A percentile compares a stretch with the other conserved stretches of the same genome.
These are phyloP conservation scores for Sogatella furcifera DNA, from an alignment of 1,140 invertebrate species.

Conservation along the genomic window DNA sequence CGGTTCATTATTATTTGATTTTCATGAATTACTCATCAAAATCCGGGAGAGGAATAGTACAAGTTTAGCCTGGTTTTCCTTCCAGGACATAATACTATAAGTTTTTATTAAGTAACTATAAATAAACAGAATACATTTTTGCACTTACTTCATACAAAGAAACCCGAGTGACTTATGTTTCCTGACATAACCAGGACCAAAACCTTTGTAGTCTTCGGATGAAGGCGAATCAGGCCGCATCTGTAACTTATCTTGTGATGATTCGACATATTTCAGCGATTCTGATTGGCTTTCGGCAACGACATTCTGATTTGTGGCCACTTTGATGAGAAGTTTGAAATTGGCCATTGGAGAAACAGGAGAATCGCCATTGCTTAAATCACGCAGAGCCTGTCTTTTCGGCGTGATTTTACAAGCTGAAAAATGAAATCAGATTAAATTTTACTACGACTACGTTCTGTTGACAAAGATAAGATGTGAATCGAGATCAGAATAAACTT, in stretches of 20 bases:
- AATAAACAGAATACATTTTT: too few relatives aligned
- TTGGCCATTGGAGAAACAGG: conserved; percentile 46
- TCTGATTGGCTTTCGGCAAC: background rate
- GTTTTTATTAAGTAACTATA: too few relatives aligned
- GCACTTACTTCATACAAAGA: conserved; percentile 42
- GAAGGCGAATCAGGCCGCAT: background rate
- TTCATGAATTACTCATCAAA: too few relatives aligned
- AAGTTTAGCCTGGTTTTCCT: too few relatives aligned
- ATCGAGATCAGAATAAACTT: too few relatives aligned
- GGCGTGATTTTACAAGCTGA: conserved; percentile 25
- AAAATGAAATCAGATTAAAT: background rate
- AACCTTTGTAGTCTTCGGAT: background rate
- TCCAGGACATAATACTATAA: too few relatives aligned
- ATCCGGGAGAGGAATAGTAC: too few relatives aligned
- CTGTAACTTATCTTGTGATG: background rate
- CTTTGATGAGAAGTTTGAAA: conserved; percentile 42
- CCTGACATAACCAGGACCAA: conserved; percentile 24
- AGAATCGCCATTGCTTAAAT: conserved; percentile 37
- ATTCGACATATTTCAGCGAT: background rate
- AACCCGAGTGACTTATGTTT: conserved; percentile 46
- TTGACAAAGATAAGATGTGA: too few relatives aligned
- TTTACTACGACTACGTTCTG: too few relatives aligned
- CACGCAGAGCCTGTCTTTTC: conserved; percentile 39
- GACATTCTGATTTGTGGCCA: conserved; percentile 30
- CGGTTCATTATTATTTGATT: too few relatives aligned